Percentiles rank a stretch among this genome's conserved stretches.
phyloP scores from a whole-genome alignment of 2,888 invertebrate genomes.

The Troglohyphantes excavatus region DNA sequence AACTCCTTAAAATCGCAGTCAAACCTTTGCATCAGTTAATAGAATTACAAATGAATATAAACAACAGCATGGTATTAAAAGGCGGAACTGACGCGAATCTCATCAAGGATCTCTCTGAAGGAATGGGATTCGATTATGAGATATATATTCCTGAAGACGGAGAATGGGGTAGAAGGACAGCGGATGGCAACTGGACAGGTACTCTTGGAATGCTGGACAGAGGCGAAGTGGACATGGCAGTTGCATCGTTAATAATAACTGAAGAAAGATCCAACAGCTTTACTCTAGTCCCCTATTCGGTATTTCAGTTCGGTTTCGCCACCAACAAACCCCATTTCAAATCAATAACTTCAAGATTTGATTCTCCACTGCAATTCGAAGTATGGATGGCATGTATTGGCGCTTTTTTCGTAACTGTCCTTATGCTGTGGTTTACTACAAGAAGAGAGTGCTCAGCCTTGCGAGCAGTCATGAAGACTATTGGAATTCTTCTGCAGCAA shows the following conservation, averaged over 20 bases:
- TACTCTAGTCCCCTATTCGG: constrained; percentile 84
- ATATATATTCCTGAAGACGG: neutral
- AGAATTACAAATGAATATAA: neutral
- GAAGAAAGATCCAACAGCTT: constrained; percentile 84
- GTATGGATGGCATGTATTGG: neutral
- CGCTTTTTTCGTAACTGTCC: neutral
- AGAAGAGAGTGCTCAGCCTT: neutral
- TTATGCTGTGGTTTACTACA: neutral
- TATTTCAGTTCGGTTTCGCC: constrained; percentile 11
- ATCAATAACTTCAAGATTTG: neutral
- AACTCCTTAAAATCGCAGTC: neutral
- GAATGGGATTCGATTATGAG: neutral
- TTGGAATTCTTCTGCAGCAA: neutral
- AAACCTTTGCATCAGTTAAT: neutral
- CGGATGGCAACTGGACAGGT: constrained; percentile 80
- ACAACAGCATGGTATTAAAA: neutral
- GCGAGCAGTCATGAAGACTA: neutral
- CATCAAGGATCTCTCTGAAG: neutral
- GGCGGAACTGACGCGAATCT: constrained; percentile 24
- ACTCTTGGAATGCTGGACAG: constrained; percentile 35
- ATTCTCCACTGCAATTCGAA: neutral
- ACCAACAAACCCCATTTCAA: constrained; percentile 12
- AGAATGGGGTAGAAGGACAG: constrained; percentile 25
- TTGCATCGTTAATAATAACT: constrained; percentile 85
- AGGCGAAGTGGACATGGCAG: constrained; percentile 83